Evolutionary conservation across 2,797 vertebrate species (phyloP).

Genomic region (Stomatorhinus walkeri): DNA sequence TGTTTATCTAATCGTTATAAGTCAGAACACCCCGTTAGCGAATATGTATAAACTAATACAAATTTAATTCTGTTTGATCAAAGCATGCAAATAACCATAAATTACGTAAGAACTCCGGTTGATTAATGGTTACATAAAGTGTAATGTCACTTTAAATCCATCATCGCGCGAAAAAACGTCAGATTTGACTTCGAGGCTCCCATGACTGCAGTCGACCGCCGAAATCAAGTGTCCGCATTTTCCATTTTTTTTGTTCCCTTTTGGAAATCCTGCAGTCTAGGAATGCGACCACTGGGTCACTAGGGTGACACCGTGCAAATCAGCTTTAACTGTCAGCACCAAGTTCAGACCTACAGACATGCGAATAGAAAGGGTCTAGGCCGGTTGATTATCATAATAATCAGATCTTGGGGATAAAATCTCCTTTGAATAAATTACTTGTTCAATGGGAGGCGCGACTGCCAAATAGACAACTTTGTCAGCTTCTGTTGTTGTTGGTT

Average conservation of each 20-base stretch:
- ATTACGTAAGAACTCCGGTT: neutral
- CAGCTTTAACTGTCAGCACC: slow-evolving; percentile 67
- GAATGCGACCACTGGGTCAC: slow-evolving; percentile 59
- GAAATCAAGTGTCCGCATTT: slow-evolving; percentile 59
- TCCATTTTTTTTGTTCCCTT: slow-evolving; percentile 51
- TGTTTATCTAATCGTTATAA: neutral
- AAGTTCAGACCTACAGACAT: slow-evolving; percentile 62
- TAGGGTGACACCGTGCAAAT: slow-evolving; percentile 70
- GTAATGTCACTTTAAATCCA: slow-evolving; percentile 44
- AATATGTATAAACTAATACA: neutral
- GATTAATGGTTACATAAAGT: slow-evolving; percentile 34
- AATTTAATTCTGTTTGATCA: neutral
- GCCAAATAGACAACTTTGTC: slow-evolving; percentile 73
- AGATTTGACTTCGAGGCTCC: slow-evolving; percentile 58
- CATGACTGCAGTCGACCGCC: slow-evolving; percentile 44
- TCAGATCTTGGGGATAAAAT: slow-evolving; percentile 69
- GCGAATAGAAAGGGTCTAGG: slow-evolving; percentile 64
- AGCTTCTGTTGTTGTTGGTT: slow-evolving; percentile 52
- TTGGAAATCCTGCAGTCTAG: slow-evolving; percentile 61
- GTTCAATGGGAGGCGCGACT: slow-evolving; percentile 70
- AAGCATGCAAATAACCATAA: neutral
- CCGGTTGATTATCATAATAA: slow-evolving; percentile 73
- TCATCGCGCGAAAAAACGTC: slow-evolving; percentile 37
- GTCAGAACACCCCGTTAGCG: neutral
- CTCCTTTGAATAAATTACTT: slow-evolving; percentile 73